Base-by-base conservation (phyloP, 2,797 vertebrate species). In the Lepus townsendii region DNA sequence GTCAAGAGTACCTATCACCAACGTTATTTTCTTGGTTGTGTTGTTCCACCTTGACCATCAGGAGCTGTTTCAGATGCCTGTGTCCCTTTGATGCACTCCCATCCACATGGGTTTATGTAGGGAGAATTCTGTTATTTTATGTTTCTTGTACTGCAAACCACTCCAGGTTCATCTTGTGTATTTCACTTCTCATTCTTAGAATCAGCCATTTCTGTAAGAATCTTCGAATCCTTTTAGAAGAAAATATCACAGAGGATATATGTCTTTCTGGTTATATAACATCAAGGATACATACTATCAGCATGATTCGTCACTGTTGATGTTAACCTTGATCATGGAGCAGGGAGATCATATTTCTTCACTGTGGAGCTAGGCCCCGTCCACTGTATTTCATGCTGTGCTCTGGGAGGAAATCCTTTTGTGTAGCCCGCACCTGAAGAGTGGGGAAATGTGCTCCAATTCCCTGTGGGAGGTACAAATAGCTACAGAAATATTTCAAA, bases 361-460 rank as follows among this genome's bases (percentile, higher is more conserved):
- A 27, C 13, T 14, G 2, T 27, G 13, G 42, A n/a, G 26, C 17
- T 47, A 24, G 2, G 0, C 6, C 19, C 22, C 20, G 1, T 2
- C 20, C 4, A 2, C 26, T 22, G 19, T 47, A 35, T 24, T 66
- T 26, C 60, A 38, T 16, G 1, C 12, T 47, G 3, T 65, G 62
- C 20, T 68, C 42, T 80, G 20, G 63, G 80, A 88, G 27, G 50
- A 62, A 79, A n/a, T 32, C 27, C 19, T 52, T 52, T 0, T 30
- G 63, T n/a, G 32, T 2, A 65, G 35, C 77, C 35, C 60, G 16
- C 0, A 8, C 3, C 3, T 27, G 57, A 52, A 47, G 24, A 26
- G 7, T 14, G 7, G 71, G 27, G 71, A 60, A 22, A 57, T 42
- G 50, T 1, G 17, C 32, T 69, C 52, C 0, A 7, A 7, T 4